Evolutionary conservation across 2,797 vertebrate genomes (phyloP), one percentile per base, ranked within the genome.

Genomic region (Aselliscus stoliczkanus): DNA sequence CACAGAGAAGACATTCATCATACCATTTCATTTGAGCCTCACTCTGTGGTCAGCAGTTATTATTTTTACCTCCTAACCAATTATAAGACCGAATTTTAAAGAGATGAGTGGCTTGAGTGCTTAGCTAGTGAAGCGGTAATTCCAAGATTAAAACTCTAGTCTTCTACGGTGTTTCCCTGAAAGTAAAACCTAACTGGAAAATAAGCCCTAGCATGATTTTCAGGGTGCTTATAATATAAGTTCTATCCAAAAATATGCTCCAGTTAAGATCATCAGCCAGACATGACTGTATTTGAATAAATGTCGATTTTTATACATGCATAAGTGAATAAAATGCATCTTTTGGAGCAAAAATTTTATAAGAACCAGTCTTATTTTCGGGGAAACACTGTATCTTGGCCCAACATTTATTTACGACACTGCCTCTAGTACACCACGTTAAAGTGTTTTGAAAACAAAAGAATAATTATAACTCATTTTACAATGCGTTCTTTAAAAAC

Each of bases 1-100:
- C 9, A 52, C 11, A 93, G n/a, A 94, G 37, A 84, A 42, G 81
- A 42, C 27, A 52, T n/a, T 12, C 50, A 31, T 75, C 14, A 15
- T 4, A 67, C 52, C 34, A 31, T 25, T 67, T 88, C 18, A 88
- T 34, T 76, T 67, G 64, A 65, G 69, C 50, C 39, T 69, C 44
- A 39, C 18, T 58, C 34, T 52, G 13, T 5, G 25, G 90, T 80
- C 11, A 20, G 50, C 54, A 84, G 52, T 67, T 83, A 27, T 29
- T 47, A 76, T 88, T 95, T 89, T 60, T 47, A 88, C 21, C 54
- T 81, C 25, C 34, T 96, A 37, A 54, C 25, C 82, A 94, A 72
- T 94, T 83, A 88, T 65, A 93, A 67, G 31, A 72, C 21, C 9
- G 5, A 84, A 12, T 52, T 88, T 34, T 79, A 42, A 52, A 82